Conservation (phyloP, 1,140 invertebrate species). For the Chironomus tepperi region DNA sequence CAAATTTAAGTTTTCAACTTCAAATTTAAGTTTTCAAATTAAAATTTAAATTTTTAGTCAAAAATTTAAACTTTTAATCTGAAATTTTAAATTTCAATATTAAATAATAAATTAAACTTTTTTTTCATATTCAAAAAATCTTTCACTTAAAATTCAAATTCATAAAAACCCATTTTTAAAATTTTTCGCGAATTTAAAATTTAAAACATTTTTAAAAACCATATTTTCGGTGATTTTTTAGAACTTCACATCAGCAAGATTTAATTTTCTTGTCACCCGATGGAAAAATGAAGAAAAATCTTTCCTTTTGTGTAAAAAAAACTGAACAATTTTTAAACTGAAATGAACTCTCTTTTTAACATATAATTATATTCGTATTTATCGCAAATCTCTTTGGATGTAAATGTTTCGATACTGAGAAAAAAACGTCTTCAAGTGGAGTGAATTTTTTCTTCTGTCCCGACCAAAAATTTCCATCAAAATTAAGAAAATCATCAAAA, state of each 20-base stretch:
- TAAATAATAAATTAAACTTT: too few species aligned
- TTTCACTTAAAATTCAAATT: not conserved
- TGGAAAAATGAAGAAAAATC: not conserved
- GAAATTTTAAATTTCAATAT: too few species aligned
- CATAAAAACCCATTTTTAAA: not conserved
- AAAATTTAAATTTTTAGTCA: too few species aligned
- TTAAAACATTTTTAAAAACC: not conserved
- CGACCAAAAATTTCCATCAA: not conserved
- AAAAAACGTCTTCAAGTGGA: not conserved
- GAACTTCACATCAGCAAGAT: not conserved
- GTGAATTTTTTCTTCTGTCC: not conserved
- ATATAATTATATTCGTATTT: conserved; percentile 1
- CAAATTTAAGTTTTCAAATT: too few species aligned
- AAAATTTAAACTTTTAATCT: too few species aligned
- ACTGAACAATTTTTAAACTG: not conserved
- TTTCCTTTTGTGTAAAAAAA: not conserved
- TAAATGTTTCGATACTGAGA: conserved; percentile 37
- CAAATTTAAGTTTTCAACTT: too few species aligned
- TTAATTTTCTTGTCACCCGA: not conserved
- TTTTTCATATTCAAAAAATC: too few species aligned
- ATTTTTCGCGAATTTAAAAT: not conserved
- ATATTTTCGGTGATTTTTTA: conserved; percentile 11
- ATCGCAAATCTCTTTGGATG: not conserved
- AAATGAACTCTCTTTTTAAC: not conserved
- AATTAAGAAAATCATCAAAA: not conserved